Evolutionary conservation across 2,113 vertebrate genomes (phyloP).

Genomic region (Tachycineta bicolor): DNA sequence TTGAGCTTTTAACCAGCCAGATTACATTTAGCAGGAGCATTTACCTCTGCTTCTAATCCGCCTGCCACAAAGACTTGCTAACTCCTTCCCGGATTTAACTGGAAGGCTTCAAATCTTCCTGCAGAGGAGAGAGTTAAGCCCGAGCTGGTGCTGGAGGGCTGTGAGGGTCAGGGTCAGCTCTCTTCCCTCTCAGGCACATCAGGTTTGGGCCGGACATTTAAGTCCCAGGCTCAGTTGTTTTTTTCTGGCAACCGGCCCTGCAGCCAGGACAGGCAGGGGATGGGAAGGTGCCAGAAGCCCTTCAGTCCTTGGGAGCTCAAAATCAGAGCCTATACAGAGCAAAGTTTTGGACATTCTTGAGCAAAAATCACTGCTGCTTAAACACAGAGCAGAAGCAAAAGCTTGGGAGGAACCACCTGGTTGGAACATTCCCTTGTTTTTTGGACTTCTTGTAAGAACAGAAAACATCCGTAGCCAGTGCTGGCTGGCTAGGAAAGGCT

Average conservation of each 20-base stretch:
- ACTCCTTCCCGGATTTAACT: conserved; percentile 59
- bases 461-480: accelerated
- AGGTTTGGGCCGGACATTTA: not conserved
- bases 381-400: not conserved
- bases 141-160: not conserved
- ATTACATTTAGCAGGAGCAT: conserved; percentile 58
- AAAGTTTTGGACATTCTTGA: not conserved
- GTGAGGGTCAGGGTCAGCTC: accelerated
- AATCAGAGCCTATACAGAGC: not conserved
- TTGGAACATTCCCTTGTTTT: not conserved
- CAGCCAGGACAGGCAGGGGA: not conserved
- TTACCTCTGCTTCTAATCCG: conserved; percentile 60
- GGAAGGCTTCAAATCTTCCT: conserved; percentile 31
- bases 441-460: not conserved
- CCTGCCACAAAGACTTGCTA: conserved; percentile 56
- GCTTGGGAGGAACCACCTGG: not conserved
- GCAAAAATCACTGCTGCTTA: not conserved
- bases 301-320: not conserved
- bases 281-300: not conserved
- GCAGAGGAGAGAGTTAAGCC: conserved; percentile 32
- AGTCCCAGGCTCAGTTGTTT: not conserved
- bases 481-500: not conserved
- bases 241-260: not conserved
- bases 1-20: conserved; percentile 57
- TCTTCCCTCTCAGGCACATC: not conserved